Base-by-base conservation (phyloP, 2,888 invertebrate genomes). In the Ethmia dodecea region DNA sequence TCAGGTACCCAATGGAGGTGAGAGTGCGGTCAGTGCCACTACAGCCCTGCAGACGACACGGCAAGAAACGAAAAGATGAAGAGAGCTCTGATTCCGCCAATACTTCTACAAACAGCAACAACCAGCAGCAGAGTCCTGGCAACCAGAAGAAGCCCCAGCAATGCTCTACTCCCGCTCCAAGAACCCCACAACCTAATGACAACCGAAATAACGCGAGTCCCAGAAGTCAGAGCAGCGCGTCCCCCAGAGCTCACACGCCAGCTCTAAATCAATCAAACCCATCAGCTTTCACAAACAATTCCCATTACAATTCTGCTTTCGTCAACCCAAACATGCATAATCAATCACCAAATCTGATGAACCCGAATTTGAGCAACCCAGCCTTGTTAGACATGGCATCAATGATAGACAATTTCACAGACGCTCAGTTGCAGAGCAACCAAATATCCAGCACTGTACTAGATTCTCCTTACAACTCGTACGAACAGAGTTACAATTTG, bases 361-460 rank as follows among this genome's bases (percentile, higher is more conserved):
- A 89, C 38, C 72, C 84, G 0, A 84, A 81, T 45, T 46, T 86
- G 22, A 71, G 84, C 13, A 87, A 87, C 49, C 87, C 90, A 20
- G 90, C 90, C 16, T 79, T 92, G 9, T 73, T 92, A 49, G 92
- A 93, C 55, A 92, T 92, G 92, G 91, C 91, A 22, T 88, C 92
- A 4, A 92, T 93, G 92, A 90, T 93, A 43, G 93, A 93, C 47
- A 92, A 91, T 51, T 92, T 93, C 73, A 91, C 90, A 20, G 92
- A 93, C 57, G 91, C 92, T 11, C 94, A 94, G 60, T 74, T 95
- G 18, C 94, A 95, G 72, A 94, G 93, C 61, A 93, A 94, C 60
- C 94, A 94, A 73, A 93, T 94, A 46, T 94, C 94, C 24, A 94
- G 94, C 59, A 95, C 94, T 9, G 94, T 94, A 3, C 73, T 93